phyloP scores from a whole-genome alignment of 2,888 invertebrate species.

The Ferrisia virgata region DNA sequence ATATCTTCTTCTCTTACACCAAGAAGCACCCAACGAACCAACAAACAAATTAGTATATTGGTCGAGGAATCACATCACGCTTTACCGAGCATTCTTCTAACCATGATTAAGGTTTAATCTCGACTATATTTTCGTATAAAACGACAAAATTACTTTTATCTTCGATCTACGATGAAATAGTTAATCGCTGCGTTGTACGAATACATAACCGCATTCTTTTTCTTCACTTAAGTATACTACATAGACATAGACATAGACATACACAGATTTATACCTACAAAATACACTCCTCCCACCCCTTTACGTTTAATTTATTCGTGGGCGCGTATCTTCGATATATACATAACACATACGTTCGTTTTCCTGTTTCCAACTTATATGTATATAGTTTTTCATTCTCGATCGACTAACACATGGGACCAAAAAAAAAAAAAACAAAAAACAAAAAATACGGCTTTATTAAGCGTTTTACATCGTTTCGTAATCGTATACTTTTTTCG shows the following conservation, averaged over 20 bases:
- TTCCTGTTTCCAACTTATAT: background rate
- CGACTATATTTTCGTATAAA: constrained; percentile 17
- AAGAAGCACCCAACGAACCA: too few species aligned
- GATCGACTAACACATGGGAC: background rate
- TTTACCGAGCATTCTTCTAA: background rate
- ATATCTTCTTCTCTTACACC: background rate
- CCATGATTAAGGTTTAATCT: constrained; percentile 12
- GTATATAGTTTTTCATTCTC: background rate
- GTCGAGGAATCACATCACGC: background rate
- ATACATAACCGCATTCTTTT: background rate
- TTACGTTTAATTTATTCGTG: background rate
- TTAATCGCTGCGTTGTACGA: background rate
- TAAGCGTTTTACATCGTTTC: background rate
- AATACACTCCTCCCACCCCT: background rate
- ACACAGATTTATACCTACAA: too few species aligned
- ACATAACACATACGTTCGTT: background rate
- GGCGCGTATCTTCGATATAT: background rate
- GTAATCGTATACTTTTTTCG: background rate
- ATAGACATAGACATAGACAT: too few species aligned
- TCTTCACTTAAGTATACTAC: background rate
- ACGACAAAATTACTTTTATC: constrained; percentile 26
- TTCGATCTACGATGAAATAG: constrained; percentile 14
- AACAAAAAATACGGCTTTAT: background rate
- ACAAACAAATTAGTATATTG: background rate
- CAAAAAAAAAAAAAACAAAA: background rate